Evolutionary conservation across 2,113 vertebrate genomes (phyloP).

Genomic region (Nothocercus nigrocapillus): DNA sequence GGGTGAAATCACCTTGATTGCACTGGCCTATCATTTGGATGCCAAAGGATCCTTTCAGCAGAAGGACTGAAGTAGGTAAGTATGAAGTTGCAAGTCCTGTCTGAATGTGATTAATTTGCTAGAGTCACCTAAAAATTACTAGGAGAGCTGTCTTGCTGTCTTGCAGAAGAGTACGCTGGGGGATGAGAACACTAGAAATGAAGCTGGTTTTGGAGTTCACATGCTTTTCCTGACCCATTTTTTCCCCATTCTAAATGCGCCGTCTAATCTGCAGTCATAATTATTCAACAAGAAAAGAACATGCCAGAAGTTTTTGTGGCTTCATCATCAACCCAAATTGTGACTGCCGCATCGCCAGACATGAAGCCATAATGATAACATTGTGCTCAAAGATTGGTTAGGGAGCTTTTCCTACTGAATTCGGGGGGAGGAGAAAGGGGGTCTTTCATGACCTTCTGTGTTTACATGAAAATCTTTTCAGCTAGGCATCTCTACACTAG

Average conservation of each 20-base stretch:
- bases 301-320: background rate
- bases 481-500: background rate
- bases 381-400: background rate
- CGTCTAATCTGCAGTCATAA: background rate
- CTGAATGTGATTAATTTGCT: background rate
- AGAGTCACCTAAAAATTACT: background rate
- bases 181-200: background rate
- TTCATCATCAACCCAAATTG: background rate
- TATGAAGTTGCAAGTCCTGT: background rate
- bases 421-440: background rate
- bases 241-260: background rate
- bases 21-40: background rate
- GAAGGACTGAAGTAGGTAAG: background rate
- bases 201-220: background rate
- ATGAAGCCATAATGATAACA: background rate
- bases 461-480: background rate
- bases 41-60: background rate
- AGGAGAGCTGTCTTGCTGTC: background rate
- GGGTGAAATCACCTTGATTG: background rate
- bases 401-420: background rate
- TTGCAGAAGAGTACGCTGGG: background rate
- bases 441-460: background rate
- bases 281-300: background rate
- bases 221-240: background rate
- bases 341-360: background rate